Base-by-base conservation (phyloP, 2,888 invertebrate genomes). In the Osedax fenrisi region DNA sequence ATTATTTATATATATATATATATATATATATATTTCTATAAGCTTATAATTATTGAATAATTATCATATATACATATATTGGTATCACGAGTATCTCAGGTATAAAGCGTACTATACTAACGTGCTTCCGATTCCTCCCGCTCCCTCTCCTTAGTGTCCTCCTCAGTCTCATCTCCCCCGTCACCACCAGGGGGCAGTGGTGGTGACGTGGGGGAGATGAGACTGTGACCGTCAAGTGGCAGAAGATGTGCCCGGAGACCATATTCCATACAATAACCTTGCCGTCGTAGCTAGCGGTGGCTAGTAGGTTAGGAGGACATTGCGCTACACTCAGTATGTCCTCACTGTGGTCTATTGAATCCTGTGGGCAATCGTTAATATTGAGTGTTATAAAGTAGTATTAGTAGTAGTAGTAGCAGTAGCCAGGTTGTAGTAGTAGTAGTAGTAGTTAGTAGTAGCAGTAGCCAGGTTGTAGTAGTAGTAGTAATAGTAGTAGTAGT, bases 231-330 rank as follows among this genome's bases (percentile, higher is more conserved):
- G n/a, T n/a, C 21, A 84, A 78, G 73, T 82, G 81, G 76, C 83
- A 83, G 79, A 84, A 84, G 56, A 84, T 83, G 78, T 85, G 84
- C 10, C 85, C 85, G 26, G 84, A 84, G 59, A 85, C 81, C 81
- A 85, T 81, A 78, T 85, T 85, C 85, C 85, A 85, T 25, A 85
- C 82, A 72, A 85, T 84, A 21, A 85, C 80, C 75, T 82, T 81
- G 3, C 85, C 85, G 75, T 84, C 84, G 75, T 84, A 85, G 70
- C 84, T 82, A 17, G 83, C 82, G 5, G 85, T 84, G 26, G 84
- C 85, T 70, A 85, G 80, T 25, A 85, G 80, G 77, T 85, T 84
- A 21, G 84, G 82, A 21, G 82, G 81, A 76, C 83, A 83, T 76
- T 82, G 81, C 0, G 84, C 82, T 23, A 85, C 81, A 2, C 83